Percentiles rank a stretch among this genome's conserved stretches.
Evolutionary conservation across 2,113 vertebrate species (phyloP).

Genomic region (Dasyornis broadbenti): DNA sequence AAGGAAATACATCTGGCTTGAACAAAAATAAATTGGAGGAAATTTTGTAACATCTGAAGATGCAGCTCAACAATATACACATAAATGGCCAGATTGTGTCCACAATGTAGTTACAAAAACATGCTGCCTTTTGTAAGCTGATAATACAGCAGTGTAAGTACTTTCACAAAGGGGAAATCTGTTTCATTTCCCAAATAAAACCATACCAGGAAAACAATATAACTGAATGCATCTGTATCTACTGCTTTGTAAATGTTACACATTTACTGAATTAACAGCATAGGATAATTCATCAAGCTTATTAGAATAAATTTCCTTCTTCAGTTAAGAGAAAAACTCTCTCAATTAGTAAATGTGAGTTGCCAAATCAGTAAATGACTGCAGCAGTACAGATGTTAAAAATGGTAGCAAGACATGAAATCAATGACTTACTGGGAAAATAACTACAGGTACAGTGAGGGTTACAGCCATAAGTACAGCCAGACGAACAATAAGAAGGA

Average conservation of each 20-base stretch:
- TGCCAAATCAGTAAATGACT: not conserved
- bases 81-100: not conserved
- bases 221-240: not conserved
- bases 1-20: not conserved
- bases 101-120: not conserved
- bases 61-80: not conserved
- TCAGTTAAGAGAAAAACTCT: not conserved
- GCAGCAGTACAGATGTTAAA: not conserved
- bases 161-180: not conserved
- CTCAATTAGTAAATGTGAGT: not conserved
- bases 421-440: slow-evolving; percentile 88
- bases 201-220: not conserved
- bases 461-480: slow-evolving; percentile 93
- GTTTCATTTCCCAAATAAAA: not conserved
- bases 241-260: not conserved
- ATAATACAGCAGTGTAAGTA: not conserved
- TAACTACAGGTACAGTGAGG: slow-evolving; percentile 93
- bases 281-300: not conserved
- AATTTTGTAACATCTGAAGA: not conserved
- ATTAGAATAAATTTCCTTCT: not conserved
- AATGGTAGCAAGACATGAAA: not conserved
- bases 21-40: not conserved
- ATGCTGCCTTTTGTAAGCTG: not conserved
- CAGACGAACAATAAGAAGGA: slow-evolving; percentile 90
- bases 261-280: not conserved